Evolutionary conservation across 2,113 vertebrate genomes (phyloP).

Genomic region (Cyprinus carpio): DNA sequence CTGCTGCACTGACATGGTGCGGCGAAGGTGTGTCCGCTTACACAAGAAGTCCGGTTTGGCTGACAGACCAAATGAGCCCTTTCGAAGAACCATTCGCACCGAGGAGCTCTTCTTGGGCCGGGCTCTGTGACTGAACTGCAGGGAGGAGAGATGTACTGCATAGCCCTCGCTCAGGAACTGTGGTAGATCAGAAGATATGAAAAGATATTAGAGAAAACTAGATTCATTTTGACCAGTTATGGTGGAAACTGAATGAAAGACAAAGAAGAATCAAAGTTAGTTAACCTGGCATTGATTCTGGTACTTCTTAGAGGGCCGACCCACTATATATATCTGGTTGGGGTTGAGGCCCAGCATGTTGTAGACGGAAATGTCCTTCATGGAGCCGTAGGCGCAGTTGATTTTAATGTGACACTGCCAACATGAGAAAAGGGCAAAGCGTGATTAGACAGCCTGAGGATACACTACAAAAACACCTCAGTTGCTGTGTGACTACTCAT

Average conservation of each 20-base stretch:
- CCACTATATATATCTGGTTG: slow-evolving; percentile 96
- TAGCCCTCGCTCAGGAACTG: slow-evolving; percentile 97
- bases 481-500: background rate
- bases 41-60: slow-evolving; percentile 94
- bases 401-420: slow-evolving; percentile 97
- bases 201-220: background rate
- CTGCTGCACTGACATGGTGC: slow-evolving; percentile 97
- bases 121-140: slow-evolving; percentile 89
- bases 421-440: slow-evolving; percentile 44
- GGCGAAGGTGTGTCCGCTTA: slow-evolving; percentile 91
- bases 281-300: slow-evolving; percentile 94
- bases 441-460: slow-evolving; percentile 39
- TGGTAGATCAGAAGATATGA: background rate
- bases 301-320: slow-evolving; percentile 95
- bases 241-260: background rate
- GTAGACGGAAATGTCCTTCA: slow-evolving; percentile 98
- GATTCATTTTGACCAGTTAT: background rate
- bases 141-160: slow-evolving; percentile 87
- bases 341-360: slow-evolving; percentile 89
- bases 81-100: slow-evolving; percentile 91
- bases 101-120: slow-evolving; percentile 91
- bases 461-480: slow-evolving; percentile 3
- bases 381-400: slow-evolving; percentile 93
- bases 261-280: background rate
- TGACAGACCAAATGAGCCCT: slow-evolving; percentile 94